phyloP scores from a whole-genome alignment of 2,888 invertebrate genomes.

The Machimus atricapillus region DNA sequence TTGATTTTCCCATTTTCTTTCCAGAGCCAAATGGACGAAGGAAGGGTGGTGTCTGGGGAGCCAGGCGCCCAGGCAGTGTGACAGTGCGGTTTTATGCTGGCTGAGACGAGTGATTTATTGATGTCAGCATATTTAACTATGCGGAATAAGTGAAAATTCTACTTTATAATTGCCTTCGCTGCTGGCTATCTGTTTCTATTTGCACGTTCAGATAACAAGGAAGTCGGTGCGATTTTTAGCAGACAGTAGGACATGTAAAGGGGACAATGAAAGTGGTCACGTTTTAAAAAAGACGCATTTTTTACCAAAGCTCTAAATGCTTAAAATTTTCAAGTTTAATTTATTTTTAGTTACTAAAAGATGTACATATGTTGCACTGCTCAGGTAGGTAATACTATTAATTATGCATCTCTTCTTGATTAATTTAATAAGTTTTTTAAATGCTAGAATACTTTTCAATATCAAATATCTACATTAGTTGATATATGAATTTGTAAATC shows the following conservation, averaged over 20 bases:
- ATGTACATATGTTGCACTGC: no score
- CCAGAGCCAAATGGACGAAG: neutral
- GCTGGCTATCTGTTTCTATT: constrained; percentile 3
- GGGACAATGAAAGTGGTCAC: neutral
- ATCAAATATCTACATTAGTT: no score
- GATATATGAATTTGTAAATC: no score
- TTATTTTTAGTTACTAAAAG: no score
- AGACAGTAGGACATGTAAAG: neutral
- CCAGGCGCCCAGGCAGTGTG: neutral
- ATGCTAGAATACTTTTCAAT: no score
- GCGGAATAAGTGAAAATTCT: constrained; percentile 24
- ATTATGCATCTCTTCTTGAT: no score
- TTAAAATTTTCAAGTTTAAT: no score
- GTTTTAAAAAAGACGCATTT: neutral
- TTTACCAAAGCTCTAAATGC: no score
- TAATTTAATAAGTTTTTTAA: no score
- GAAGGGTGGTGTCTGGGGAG: neutral
- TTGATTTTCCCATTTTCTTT: neutral
- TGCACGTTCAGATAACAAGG: neutral
- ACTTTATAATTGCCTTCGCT: neutral
- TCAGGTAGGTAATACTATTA: no score
- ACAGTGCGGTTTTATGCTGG: neutral
- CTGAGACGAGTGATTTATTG: constrained; percentile 9
- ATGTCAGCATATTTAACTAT: neutral
- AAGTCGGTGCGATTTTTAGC: neutral